Evolutionary conservation across 2,113 vertebrate species (phyloP), one percentile per base, ranked within the genome.

Genomic region (Pycnonotus jocosus): DNA sequence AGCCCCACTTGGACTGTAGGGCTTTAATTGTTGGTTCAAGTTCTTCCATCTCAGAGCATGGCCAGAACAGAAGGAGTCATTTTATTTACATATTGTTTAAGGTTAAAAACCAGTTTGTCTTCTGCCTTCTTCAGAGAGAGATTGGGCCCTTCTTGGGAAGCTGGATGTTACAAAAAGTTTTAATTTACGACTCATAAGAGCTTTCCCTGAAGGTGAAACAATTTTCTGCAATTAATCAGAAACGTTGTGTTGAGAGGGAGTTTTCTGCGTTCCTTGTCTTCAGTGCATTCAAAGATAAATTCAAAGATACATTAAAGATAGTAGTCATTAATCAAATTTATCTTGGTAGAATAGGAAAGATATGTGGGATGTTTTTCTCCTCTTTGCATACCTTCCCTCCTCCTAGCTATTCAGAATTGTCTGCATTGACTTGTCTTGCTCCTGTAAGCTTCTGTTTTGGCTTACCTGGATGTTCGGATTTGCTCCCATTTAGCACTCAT

Each of bases 161-260:
- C 18, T 64, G 33, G 45, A 11, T 81, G 15, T 38, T 33, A 10
- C 8, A 30, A 7, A 6, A 25, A 4, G 1, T 21, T 42, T 24
- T 42, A 5, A 30, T 27, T 73, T 33, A 31, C 7, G 8, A 9
- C 6, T 51, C 28, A 11, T 20, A n/a, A n/a, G 13, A 71, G 23
- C 10, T 68, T 27, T 48, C 13, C 8, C 18, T 42, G 33, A 73
- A 51, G 27, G 30, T 28, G 53, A 17, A 45, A 13, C 1, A 3
- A 2, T n/a, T 37, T 62, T 44, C 23, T 50, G 25, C 8, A 66
- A 6, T 48, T 48, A 14, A 28, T 70, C 7, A 9, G 4, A 10
- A 73, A 11, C 2, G 2, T 3, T 13, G 4, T 21, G 15, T 60
- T 21, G 17, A 33, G 22, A 8, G 2, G 9, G 11, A 42, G 2